Conservation (phyloP, 2,888 invertebrate genomes). For the Ennomos quercinarius region DNA sequence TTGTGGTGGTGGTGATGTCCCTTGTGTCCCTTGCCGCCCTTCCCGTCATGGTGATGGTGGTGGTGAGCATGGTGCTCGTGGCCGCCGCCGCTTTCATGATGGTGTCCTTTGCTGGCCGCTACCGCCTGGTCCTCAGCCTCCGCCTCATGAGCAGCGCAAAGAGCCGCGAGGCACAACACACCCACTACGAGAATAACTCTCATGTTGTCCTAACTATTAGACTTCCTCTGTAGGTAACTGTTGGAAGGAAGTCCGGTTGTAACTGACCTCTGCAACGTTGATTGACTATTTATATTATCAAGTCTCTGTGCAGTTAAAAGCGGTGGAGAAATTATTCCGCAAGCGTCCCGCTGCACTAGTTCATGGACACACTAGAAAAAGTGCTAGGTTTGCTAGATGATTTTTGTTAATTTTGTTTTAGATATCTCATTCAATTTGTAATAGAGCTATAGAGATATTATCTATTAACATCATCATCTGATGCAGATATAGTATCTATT, state of each 20-base stretch:
- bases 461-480: not conserved
- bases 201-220: conserved; percentile 53
- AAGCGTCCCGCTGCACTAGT: conserved; percentile 69
- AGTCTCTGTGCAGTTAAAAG: conserved; percentile 53
- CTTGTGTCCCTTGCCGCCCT: conserved; percentile 91
- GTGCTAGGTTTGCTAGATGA: conserved; percentile 25
- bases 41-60: conserved; percentile 89
- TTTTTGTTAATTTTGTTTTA: conserved; percentile 14
- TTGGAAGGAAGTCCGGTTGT: conserved; percentile 73
- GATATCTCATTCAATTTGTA: not conserved
- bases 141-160: conserved; percentile 62
- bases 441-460: not conserved
- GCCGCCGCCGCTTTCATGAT: conserved; percentile 87
- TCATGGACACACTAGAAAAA: conserved; percentile 72
- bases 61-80: conserved; percentile 88
- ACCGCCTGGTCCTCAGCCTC: conserved; percentile 69
- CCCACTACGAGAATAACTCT: conserved; percentile 68
- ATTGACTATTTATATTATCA: conserved; percentile 77
- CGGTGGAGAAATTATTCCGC: conserved; percentile 79
- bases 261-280: conserved; percentile 69
- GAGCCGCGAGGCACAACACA: conserved; percentile 68
- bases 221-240: conserved; percentile 47
- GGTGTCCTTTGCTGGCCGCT: conserved; percentile 80
- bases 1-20: conserved; percentile 91
- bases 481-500: conserved; percentile 7